Evolutionary conservation across 2,888 invertebrate genomes (phyloP).

Genomic region (Cistogaster globosa): DNA sequence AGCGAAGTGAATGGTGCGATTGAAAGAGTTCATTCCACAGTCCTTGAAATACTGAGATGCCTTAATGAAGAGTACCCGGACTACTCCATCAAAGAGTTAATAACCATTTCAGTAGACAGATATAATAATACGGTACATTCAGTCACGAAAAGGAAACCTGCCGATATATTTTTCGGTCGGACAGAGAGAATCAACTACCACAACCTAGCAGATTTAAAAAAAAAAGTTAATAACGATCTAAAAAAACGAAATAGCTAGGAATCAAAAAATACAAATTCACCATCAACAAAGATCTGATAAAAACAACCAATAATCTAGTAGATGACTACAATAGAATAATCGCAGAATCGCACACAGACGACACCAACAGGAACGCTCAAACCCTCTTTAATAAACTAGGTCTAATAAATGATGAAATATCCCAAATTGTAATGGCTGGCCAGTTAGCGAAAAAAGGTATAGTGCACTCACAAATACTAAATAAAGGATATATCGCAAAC

Average conservation of each 20-base stretch:
- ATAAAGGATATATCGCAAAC: conserved; percentile 67
- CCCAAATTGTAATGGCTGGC: conserved; percentile 53
- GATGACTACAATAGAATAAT: conserved; percentile 30
- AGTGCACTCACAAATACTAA: conserved; percentile 65
- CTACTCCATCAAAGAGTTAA: not conserved
- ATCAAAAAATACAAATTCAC: conserved; percentile 16
- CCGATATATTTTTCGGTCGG: conserved; percentile 22
- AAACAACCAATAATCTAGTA: conserved; percentile 14
- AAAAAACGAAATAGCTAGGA: conserved; percentile 34
- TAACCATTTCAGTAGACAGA: not conserved
- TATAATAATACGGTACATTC: conserved; percentile 2
- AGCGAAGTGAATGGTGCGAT: conserved; percentile 14
- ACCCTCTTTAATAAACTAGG: conserved; percentile 11
- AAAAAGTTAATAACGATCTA: not conserved
- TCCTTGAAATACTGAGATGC: not conserved
- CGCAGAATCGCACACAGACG: not conserved
- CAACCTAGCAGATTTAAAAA: conserved; percentile 1
- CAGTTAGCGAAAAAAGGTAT: conserved; percentile 66
- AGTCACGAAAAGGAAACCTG: conserved; percentile 10
- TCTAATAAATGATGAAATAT: conserved; percentile 3
- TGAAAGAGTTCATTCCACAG: conserved; percentile 5
- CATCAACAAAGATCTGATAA: conserved; percentile 29
- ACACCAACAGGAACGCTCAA: not conserved
- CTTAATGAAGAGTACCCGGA: not conserved
- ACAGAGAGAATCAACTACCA: conserved; percentile 27